Evolutionary conservation across 2,888 invertebrate genomes (phyloP), one percentile per base, ranked within the genome.

Genomic region (Oscheius sp.): DNA sequence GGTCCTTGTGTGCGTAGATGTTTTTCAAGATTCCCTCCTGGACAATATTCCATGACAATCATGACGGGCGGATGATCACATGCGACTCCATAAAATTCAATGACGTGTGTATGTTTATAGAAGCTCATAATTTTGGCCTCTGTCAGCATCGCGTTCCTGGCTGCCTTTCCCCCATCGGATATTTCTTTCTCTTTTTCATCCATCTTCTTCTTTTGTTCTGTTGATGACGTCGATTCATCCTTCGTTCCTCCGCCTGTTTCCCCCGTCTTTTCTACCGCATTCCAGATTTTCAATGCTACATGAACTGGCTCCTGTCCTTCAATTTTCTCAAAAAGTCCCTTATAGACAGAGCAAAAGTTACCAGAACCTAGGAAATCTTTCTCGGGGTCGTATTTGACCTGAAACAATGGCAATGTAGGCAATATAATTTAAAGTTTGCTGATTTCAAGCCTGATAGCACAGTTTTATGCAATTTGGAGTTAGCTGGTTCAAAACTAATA

Each of bases 21-120:
- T 3, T 45, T 22, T 3, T 71, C 64, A 9, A 82, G 59, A 4
- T 68, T 68, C 6, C 80, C 79, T 1, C 81, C 81, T 0, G 77
- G 73, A 50, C 95, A 95, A 72, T 94, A 90, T 89, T 97, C 97
- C 96, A 97, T 96, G 33, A 97, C 95, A 84, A 97, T 95, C 95
- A 96, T 95, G 68, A 97, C 56, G 8, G 97, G 97, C 84, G 95
- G 95, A 86, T 95, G 94, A 87, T 95, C 95, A 74, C 95, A 95
- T 82, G 95, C 96, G 81, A 97, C 95, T 30, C 97, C 97, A 80
- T 95, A 95, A 41, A 97, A 90, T 85, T 93, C 67, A 45, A 78
- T 71, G 49, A 80, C 70, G 59, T 80, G 66, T 14, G 68, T 54
- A 49, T 80, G 80, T 6, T 51, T 50, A 36, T 75, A 75, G 26